Evolutionary conservation across 2,113 vertebrate genomes (phyloP).

Genomic region (Catharus fuscescens): DNA sequence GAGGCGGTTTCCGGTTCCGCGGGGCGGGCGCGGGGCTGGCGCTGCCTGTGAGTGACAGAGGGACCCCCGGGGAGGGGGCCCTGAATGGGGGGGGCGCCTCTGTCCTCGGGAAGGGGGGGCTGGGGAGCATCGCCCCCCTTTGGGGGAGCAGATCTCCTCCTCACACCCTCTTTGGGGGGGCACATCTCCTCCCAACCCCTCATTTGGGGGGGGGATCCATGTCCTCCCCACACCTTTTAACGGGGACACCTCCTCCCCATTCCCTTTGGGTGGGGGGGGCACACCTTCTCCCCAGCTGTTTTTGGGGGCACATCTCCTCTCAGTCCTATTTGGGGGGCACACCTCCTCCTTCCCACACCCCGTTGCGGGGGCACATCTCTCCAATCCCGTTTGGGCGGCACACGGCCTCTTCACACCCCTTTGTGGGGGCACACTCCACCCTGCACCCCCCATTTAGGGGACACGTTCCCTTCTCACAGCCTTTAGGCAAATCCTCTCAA

Average conservation of each 20-base stretch:
- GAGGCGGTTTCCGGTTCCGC: slow-evolving; percentile 67
- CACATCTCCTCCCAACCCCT: not conserved
- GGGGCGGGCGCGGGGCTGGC: slow-evolving; percentile 62
- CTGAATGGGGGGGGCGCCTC: not conserved
- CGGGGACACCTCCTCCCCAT: not conserved
- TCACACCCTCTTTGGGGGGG: too few species aligned
- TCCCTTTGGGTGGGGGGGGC: not conserved
- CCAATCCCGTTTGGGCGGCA: not conserved
- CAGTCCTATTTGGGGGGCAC: not conserved
- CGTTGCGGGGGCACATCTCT: not conserved
- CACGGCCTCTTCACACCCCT: not conserved
- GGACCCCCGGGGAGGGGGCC: not conserved
- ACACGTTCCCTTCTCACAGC: not conserved
- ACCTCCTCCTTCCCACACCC: not conserved
- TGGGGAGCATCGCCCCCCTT: not conserved
- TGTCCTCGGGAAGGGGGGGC: not conserved
- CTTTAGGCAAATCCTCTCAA: not conserved
- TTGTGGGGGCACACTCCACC: not conserved
- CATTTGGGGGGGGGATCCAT: not conserved
- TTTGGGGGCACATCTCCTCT: not conserved
- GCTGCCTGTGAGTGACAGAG: slow-evolving; percentile 61
- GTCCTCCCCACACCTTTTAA: too few species aligned
- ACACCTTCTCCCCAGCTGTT: accelerated
- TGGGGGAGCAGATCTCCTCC: not conserved
- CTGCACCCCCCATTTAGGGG: not conserved